Evolutionary conservation across 2,113 vertebrate species (phyloP), one percentile per base, ranked within the genome.

Genomic region (Scartelaos histophorus): DNA sequence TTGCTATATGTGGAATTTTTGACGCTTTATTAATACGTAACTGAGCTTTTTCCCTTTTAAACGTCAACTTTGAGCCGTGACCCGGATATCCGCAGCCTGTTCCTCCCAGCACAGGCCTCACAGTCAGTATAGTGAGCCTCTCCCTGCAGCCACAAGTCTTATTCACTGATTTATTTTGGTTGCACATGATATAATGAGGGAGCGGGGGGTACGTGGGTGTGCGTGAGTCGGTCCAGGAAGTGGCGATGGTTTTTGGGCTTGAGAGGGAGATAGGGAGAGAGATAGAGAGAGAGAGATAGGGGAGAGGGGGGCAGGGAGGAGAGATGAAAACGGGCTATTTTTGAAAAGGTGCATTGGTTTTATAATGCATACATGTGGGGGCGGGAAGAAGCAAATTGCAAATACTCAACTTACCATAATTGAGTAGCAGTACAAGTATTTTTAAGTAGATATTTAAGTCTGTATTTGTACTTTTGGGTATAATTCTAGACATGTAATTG

Each of bases 81-180:
- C 67, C 22, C 76, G 76, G 70, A 84, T 84, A 82, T 71, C 66
- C 57, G 68, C 82, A 77, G 68, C 78, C 83, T 85, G 73, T 78
- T 75, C 67, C 61, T 75, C 75, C 67, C 67, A 80, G 71, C 81
- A 67, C 70, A 83, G 47, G 74, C 73, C 43, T 76, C 19, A 7
- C 54, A 69, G 53, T 79, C 7, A 10, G 69, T 53, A 19, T 58
- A 71, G 53, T 79, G 38, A 10, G 69, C 19, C 56, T 73, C 72
- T 77, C 71, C 83, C 78, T 81, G 73, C 87, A 83, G 11, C 83
- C 80, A 73, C 79, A 76, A 57, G 53, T 0, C 7, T 82, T 89
- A 80, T 87, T 88, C 85, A 81, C 54, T 7, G 79, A 54, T 87
- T 84, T 91, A 88, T 91, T 90, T 90, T 80, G 67, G 83, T 83